These are phyloP conservation scores for Hippasteria phrygiana DNA, from an alignment of 53 echinoderm and acorn worm genomes.

Conservation along the genomic window DNA sequence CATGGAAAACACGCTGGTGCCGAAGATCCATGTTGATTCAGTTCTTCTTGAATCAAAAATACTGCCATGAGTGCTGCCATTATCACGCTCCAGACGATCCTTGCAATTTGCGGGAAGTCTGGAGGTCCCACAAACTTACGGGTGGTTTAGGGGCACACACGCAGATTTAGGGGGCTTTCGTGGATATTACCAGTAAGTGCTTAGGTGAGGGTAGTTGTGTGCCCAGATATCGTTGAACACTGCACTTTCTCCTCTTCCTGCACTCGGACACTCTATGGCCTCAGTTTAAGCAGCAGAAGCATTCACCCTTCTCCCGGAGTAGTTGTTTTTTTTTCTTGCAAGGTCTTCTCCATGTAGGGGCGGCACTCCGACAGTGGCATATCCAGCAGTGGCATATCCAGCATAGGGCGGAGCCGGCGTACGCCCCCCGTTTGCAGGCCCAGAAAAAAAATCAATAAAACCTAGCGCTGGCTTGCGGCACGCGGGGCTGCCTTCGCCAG, in stretches of 20 bases:
- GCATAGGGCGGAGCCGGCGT: too few relatives aligned
- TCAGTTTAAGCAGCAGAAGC: constrained; percentile 34
- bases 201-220: too few relatives aligned
- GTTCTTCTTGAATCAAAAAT: constrained; percentile 1
- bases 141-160: constrained; percentile 11
- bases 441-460: too few relatives aligned
- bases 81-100: too few relatives aligned
- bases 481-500: too few relatives aligned
- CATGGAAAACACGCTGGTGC: constrained; percentile 20
- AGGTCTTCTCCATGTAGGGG: constrained; percentile 21
- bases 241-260: constrained; percentile 40
- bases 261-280: constrained; percentile 45
- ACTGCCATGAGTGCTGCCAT: not conserved
- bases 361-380: too few relatives aligned
- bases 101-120: not conserved
- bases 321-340: constrained; percentile 16
- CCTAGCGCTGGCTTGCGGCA: too few relatives aligned
- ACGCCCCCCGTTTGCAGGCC: too few relatives aligned
- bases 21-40: constrained; percentile 10
- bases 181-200: constrained; percentile 8
- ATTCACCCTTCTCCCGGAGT: constrained; percentile 41
- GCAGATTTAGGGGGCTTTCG: constrained; percentile 17
- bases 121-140: constrained; percentile 17
- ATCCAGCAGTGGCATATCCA: too few relatives aligned
- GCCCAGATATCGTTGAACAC: constrained; percentile 6